Conservation (phyloP, 2,113 vertebrate genomes). For the Peromyscus californicus region DNA sequence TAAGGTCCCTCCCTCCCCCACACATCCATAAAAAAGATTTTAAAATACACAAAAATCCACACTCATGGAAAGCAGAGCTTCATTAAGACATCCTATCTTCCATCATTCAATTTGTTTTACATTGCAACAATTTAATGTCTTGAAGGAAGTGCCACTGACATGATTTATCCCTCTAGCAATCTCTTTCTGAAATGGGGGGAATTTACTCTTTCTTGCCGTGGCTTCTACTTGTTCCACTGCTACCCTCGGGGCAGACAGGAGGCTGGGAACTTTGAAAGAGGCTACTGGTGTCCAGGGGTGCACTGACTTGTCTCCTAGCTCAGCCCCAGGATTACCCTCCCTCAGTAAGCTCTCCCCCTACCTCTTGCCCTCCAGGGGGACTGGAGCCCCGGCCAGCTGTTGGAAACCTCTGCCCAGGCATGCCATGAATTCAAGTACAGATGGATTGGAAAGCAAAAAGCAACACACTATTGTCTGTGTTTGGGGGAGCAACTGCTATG, state of each 20-base stretch:
- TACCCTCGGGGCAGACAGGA: constrained; percentile 69
- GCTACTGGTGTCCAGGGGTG: constrained; percentile 69
- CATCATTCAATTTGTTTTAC: constrained; percentile 82
- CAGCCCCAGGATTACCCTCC: not conserved
- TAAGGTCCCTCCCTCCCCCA: constrained; percentile 44
- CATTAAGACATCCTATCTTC: constrained; percentile 84
- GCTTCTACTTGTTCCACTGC: constrained; percentile 60
- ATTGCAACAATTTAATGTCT: constrained; percentile 79
- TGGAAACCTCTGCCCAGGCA: constrained; percentile 83
- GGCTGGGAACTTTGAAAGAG: constrained; percentile 48
- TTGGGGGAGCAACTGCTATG: constrained; percentile 63
- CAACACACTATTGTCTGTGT: constrained; percentile 55
- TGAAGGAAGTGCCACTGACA: constrained; percentile 76
- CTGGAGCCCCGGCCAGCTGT: constrained; percentile 80
- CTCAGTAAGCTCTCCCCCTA: constrained; percentile 32
- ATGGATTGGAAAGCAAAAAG: constrained; percentile 74
- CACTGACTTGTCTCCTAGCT: constrained; percentile 62
- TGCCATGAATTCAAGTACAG: constrained; percentile 76
- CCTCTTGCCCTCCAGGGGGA: constrained; percentile 75
- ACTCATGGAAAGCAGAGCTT: constrained; percentile 80
- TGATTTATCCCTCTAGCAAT: constrained; percentile 78
- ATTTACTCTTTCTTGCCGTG: constrained; percentile 66
- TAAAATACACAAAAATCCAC: constrained; percentile 77
- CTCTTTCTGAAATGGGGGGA: constrained; percentile 53
- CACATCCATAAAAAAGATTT: constrained; percentile 72